Evolutionary conservation across 2,113 vertebrate genomes (phyloP).

Genomic region (Naja naja): DNA sequence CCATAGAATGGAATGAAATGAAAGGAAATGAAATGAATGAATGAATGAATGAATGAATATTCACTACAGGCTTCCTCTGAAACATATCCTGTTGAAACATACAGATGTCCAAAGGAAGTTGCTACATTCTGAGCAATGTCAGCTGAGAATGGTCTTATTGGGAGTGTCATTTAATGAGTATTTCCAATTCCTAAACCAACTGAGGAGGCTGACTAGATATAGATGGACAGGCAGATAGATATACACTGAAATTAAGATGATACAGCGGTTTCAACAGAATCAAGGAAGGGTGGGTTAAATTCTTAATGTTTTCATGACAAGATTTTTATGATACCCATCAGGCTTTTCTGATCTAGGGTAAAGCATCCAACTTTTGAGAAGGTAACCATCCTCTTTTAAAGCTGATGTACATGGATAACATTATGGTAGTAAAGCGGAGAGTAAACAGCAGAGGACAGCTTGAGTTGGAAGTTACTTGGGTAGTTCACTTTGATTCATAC

Average conservation of each 20-base stretch:
- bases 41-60: background rate
- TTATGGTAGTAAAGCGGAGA: background rate
- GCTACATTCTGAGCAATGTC: background rate
- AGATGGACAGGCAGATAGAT: background rate
- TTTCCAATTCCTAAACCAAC: background rate
- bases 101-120: background rate
- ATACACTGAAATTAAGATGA: background rate
- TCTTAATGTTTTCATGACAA: background rate
- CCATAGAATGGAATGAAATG: background rate
- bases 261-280: background rate
- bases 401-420: background rate
- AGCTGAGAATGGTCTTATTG: background rate
- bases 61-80: background rate
- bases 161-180: background rate
- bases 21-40: no score
- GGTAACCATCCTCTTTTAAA: background rate
- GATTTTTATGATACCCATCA: background rate
- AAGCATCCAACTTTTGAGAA: background rate
- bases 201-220: background rate
- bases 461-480: background rate
- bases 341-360: background rate
- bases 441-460: background rate
- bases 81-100: background rate
- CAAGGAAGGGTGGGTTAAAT: background rate
- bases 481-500: constrained; percentile 40